Conservation (phyloP, 2,888 invertebrate genomes). For the Eupithecia vulgata region DNA sequence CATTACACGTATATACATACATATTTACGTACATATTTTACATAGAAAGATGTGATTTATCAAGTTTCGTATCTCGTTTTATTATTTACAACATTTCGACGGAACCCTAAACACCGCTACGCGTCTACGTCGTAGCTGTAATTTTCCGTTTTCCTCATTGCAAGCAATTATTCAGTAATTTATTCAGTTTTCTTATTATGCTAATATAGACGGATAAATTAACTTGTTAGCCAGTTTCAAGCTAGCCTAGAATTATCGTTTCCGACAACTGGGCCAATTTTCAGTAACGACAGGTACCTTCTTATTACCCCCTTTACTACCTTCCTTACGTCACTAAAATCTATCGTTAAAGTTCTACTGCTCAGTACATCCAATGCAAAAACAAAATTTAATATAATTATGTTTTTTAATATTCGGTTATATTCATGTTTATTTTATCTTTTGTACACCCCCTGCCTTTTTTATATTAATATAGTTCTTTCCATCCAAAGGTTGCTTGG, state of each 20-base stretch:
- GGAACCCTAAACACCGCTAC: conserved; percentile 30
- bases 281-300: not conserved
- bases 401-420: too few relatives aligned
- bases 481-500: too few relatives aligned
- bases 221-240: conserved; percentile 17
- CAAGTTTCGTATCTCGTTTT: conserved; percentile 6
- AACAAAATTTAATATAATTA: too few relatives aligned
- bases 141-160: conserved; percentile 50
- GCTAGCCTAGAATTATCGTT: conserved; percentile 18
- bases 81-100: not conserved
- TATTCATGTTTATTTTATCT: too few relatives aligned
- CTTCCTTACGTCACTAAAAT: too few relatives aligned
- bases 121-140: conserved; percentile 45
- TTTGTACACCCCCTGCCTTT: too few relatives aligned
- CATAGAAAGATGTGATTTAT: too few relatives aligned
- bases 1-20: too few relatives aligned
- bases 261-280: conserved; percentile 14
- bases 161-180: conserved; percentile 36
- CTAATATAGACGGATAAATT: conserved; percentile 30
- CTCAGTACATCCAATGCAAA: too few relatives aligned
- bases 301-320: not conserved
- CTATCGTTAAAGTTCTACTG: too few relatives aligned
- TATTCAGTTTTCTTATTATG: conserved; percentile 42
- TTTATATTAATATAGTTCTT: too few relatives aligned
- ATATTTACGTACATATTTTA: too few relatives aligned